Conservation (phyloP, 92 coral and sea anemone genomes). For the Palythoa caribaeorum region DNA sequence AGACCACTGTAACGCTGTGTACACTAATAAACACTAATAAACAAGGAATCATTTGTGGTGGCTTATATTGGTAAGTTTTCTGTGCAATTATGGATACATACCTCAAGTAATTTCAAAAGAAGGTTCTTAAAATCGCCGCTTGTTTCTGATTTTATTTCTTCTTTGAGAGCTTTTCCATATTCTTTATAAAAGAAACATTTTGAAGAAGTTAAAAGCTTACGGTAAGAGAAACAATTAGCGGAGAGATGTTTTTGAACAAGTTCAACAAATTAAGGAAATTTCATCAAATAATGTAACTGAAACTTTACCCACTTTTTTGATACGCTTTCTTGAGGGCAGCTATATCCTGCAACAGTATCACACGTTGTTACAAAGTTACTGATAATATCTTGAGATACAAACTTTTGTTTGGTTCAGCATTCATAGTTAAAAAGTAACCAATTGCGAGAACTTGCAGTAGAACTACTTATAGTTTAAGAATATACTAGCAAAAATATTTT, state of each 20-base stretch:
- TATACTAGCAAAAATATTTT: too few species aligned
- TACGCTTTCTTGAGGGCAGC: slow-evolving; percentile 65
- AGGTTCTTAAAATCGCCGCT: slow-evolving; percentile 88
- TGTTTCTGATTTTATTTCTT: slow-evolving; percentile 85
- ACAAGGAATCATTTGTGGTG: too few species aligned
- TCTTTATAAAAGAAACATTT: slow-evolving; percentile 50
- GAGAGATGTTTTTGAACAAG: too few species aligned
- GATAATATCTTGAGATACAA: too few species aligned
- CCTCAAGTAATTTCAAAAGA: slow-evolving; percentile 77
- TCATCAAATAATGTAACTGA: neutral
- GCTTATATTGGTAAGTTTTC: too few species aligned
- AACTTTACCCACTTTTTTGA: slow-evolving; percentile 60
- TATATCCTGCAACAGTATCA: slow-evolving; percentile 59
- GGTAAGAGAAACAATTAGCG: neutral
- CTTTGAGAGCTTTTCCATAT: slow-evolving; percentile 70
- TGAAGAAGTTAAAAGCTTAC: neutral
- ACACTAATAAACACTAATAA: too few species aligned
- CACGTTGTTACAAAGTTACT: neutral
- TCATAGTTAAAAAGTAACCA: too few species aligned
- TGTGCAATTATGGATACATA: slow-evolving; percentile 10
- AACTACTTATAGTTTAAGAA: too few species aligned
- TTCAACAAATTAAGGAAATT: neutral
- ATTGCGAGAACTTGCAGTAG: too few species aligned
- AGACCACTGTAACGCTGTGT: too few species aligned
- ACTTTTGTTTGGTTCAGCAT: too few species aligned